Conservation (phyloP, 1,140 invertebrate species). For the Mya arenaria region DNA sequence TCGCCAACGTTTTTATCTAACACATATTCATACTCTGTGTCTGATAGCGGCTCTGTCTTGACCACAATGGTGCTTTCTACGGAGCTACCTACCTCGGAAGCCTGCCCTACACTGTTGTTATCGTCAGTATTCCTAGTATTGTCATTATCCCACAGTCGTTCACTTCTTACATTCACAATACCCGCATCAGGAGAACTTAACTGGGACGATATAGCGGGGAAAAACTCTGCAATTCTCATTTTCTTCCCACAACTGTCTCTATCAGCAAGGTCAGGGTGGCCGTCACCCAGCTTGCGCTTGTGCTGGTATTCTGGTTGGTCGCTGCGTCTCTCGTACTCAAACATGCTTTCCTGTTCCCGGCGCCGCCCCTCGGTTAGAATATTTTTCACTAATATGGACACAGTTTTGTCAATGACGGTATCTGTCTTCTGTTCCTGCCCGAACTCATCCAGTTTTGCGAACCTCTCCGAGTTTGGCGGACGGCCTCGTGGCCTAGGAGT, state of each 20-base stretch:
- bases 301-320: background rate
- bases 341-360: conserved; percentile 19
- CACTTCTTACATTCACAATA: too few species aligned
- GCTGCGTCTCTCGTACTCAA: background rate
- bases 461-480: background rate
- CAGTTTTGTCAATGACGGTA: conserved; percentile 34
- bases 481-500: background rate
- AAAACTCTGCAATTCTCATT: conserved; percentile 13
- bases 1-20: background rate
- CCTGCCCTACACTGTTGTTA: background rate
- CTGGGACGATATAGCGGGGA: too few species aligned
- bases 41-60: background rate
- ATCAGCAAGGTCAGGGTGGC: background rate
- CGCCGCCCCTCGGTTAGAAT: conserved; percentile 30
- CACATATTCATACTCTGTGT: background rate
- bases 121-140: too few species aligned
- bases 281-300: too few species aligned
- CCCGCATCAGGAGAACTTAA: too few species aligned
- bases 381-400: conserved; percentile 25
- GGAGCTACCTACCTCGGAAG: background rate
- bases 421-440: too few species aligned
- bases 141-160: too few species aligned
- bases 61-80: background rate
- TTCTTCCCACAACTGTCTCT: conserved; percentile 9
- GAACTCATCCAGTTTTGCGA: background rate